Base-by-base conservation (phyloP, 2,888 invertebrate genomes). In the Tethea ocularis region DNA sequence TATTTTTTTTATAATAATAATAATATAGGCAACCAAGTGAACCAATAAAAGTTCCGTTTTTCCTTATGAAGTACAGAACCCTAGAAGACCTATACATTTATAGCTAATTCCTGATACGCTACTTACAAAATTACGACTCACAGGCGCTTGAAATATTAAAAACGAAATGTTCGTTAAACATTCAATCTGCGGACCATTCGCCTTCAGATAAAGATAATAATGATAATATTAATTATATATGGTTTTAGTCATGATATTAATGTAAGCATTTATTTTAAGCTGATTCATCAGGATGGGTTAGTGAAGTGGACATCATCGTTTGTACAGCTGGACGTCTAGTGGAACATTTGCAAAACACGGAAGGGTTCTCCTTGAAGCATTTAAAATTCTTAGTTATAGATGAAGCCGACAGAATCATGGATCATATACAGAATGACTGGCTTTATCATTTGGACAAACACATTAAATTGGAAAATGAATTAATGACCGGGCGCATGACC, bases 341-440 rank as follows among this genome's bases (percentile, higher is more conserved):
- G 0, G 98, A 99, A 83, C 99, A 99, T 87, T 92, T 99, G 63
- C 96, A 96, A 83, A 94, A 95, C 67, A 98, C 98, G 0, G 93
- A 95, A 79, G 97, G 97, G 20, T 96, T 98, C 80, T 94, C 95
- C 57, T 84, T 98, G 41, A 94, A 94, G 70, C 83, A 95, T 71
- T 89, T 98, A 1, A 94, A 95, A 77, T 98, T 96, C 88, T 89
- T 98, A 52, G 95, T 99, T 0, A 97, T 99, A 60, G 99, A 99
- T 87, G 99, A 99, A 93, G 99, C 99, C 7, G 99, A 99, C 89
- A 94, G 98, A 70, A 97, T 99, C 71, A 96, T 98, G 93, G 98
- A 98, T 73, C 97, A 97, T 77, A 95, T 98, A 55, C 97, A 98
- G 84, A 97, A 97, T 83, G 97, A 98, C 82, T 99, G 98, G 98